Evolutionary conservation across 2,113 vertebrate species (phyloP).

Genomic region (Solea senegalensis): DNA sequence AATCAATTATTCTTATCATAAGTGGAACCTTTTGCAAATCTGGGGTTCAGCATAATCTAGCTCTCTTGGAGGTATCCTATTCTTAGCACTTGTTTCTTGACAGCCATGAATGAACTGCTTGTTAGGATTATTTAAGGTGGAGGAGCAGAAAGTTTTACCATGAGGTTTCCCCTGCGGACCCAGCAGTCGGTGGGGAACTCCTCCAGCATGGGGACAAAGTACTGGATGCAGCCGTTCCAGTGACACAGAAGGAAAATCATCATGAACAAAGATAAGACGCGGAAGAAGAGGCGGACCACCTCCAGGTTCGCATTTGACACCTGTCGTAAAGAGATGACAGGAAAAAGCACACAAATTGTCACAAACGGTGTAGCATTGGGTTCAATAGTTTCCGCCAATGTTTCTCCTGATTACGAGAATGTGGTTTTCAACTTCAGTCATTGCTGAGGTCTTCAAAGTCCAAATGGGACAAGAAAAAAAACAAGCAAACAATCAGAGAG

Average conservation of each 20-base stretch:
- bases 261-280: conserved; percentile 77
- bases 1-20: not conserved
- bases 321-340: conserved; percentile 40
- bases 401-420: too few species aligned
- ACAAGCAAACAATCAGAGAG: too few species aligned
- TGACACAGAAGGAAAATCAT: conserved; percentile 83
- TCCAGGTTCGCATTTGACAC: conserved; percentile 80
- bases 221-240: conserved; percentile 85
- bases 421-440: too few species aligned
- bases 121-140: too few species aligned
- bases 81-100: not conserved
- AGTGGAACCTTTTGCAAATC: not conserved
- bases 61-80: too few species aligned
- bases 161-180: conserved; percentile 80
- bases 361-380: too few species aligned
- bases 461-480: too few species aligned
- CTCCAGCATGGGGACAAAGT: conserved; percentile 82
- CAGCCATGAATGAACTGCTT: not conserved
- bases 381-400: too few species aligned
- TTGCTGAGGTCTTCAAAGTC: too few species aligned
- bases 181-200: conserved; percentile 81
- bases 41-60: not conserved
- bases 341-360: not conserved
- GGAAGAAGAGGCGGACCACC: conserved; percentile 75
- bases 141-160: conserved; percentile 56